Conservation (phyloP, 2,888 invertebrate species). For the Lomographa bimaculata region DNA sequence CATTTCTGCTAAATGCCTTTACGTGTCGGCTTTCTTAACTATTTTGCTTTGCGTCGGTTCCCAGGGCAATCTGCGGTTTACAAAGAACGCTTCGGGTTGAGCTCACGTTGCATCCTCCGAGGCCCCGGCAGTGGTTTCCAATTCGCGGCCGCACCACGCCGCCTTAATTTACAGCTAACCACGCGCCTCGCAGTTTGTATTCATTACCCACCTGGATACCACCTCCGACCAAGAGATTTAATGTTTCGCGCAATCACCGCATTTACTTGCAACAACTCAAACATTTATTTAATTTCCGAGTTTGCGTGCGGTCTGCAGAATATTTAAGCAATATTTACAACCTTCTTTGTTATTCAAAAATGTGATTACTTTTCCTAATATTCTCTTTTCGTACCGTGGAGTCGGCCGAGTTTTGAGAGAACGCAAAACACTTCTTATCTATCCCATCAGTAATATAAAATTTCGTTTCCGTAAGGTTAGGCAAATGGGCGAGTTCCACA, state of each 20-base stretch:
- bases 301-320: constrained; percentile 30
- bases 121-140: constrained; percentile 54
- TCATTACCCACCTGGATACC: constrained; percentile 74
- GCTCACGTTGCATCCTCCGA: constrained; percentile 42
- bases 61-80: constrained; percentile 51
- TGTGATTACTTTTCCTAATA: constrained; percentile 19
- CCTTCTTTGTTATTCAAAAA: constrained; percentile 22
- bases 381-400: constrained; percentile 8
- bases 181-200: constrained; percentile 77
- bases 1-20: constrained; percentile 9
- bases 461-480: constrained; percentile 27
- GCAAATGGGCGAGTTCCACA: constrained; percentile 31
- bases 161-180: constrained; percentile 76
- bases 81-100: constrained; percentile 51
- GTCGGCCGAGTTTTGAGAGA: constrained; percentile 10
- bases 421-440: constrained; percentile 22
- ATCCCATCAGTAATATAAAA: constrained; percentile 25
- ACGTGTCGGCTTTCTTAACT: constrained; percentile 17
- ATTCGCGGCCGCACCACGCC: constrained; percentile 53
- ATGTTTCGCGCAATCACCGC: constrained; percentile 61
- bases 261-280: constrained; percentile 64
- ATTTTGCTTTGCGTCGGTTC: constrained; percentile 27
- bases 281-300: constrained; percentile 54
- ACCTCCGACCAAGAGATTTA: constrained; percentile 59
- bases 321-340: constrained; percentile 28